Base-by-base conservation (phyloP, 2,797 vertebrate genomes). In the Miichthys miiuy region DNA sequence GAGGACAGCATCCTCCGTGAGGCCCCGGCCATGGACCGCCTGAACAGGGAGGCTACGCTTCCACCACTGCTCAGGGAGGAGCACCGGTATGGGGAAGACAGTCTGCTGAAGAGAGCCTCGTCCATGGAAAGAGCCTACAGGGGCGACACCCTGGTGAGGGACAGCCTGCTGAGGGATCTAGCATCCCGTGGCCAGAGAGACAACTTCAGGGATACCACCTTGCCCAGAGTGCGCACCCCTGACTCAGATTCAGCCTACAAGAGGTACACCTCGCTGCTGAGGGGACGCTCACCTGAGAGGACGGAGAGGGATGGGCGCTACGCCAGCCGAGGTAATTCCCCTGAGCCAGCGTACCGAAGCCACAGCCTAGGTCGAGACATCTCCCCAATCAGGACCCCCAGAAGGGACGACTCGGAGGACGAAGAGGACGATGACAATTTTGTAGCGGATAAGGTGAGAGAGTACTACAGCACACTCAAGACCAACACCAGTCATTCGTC, bases 401-500 rank as follows among this genome's bases (percentile, higher is more conserved):
- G 87, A 51, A 92, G 96, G 75, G 93, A 96, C 0, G 91, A 96
- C 73, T 96, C 97, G 0, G 96, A 96, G 6, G 96, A 97, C 7
- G 96, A 95, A 66, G 95, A 94, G 84, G 93, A 92, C 11, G 96
- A 97, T 5, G 93, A 93, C 78, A 56, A 76, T 6, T 92, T 93
- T 9, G 75, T 89, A 0, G 88, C 86, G 20, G 73, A 89, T 56
- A 94, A 93, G 63, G 93, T 96, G 56, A 95, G 91, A 72, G 97
- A 97, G 80, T 97, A 95, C 83, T 95, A 97, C 50, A 88, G 92
- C 21, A 73, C 83, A 18, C 90, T 95, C 76, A 96, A 95, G 90
- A 90, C 87, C 0, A 93, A 95, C 61, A 62, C 77, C 13, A 79
- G 89, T 81, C 93, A 86, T 68, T 87, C 91, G 47, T 80, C 95